These are phyloP conservation scores for Hippocampus abdominalis DNA, from an alignment of 2,113 vertebrate genomes.

Conservation along the genomic window DNA sequence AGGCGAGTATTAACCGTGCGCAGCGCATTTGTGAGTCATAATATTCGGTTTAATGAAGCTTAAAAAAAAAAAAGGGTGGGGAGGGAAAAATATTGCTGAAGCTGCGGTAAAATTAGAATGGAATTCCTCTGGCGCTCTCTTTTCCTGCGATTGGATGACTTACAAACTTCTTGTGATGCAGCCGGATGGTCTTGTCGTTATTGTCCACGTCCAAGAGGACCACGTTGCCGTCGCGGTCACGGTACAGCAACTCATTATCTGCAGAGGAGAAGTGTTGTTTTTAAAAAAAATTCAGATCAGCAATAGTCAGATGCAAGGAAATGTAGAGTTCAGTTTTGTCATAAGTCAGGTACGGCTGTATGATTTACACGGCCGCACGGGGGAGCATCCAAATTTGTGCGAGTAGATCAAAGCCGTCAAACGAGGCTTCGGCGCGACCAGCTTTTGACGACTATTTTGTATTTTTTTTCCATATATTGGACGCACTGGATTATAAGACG, in stretches of 20 bases:
- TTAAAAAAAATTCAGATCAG: too few species aligned
- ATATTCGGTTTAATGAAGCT: conserved; percentile 41
- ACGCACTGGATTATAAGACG: too few species aligned
- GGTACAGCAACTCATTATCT: conserved; percentile 91
- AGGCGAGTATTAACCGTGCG: conserved; percentile 25
- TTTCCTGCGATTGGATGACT: conserved; percentile 62
- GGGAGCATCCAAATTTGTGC: not conserved
- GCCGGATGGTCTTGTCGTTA: conserved; percentile 79
- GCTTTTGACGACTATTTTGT: too few species aligned
- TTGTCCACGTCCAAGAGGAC: conserved; percentile 83
- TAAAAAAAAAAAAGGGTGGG: conserved; percentile 15
- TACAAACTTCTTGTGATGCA: conserved; percentile 95
- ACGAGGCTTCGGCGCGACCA: not conserved
- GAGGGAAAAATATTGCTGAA: conserved; percentile 36
- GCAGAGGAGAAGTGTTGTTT: conserved; percentile 1
- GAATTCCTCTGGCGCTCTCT: conserved; percentile 8
- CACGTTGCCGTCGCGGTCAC: conserved; percentile 83
- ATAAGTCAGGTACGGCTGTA: not conserved
- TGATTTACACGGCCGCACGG: not conserved
- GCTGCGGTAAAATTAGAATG: conserved; percentile 21
- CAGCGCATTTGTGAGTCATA: conserved; percentile 24
- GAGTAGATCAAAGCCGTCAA: conserved; percentile 1
- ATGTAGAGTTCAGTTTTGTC: too few species aligned
- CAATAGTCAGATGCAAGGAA: too few species aligned
- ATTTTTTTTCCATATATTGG: too few species aligned